These are phyloP conservation scores for Lordiphosa andalusiaca DNA, from an alignment of 2,888 invertebrate genomes.

Conservation along the genomic window DNA sequence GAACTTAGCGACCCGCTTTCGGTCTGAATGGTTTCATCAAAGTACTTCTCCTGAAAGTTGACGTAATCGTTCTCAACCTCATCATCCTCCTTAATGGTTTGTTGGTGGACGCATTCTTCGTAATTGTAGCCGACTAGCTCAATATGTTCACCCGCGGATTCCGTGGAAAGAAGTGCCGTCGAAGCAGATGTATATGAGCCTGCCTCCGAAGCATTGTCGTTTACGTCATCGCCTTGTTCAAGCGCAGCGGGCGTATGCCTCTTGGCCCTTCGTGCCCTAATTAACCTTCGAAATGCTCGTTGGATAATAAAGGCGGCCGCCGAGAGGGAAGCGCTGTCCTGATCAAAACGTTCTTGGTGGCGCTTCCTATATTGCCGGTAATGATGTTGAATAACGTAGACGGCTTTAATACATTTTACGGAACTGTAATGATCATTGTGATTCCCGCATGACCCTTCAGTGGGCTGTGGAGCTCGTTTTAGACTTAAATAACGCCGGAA, in stretches of 20 bases:
- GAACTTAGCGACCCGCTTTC: background rate
- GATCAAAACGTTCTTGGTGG: slow-evolving; percentile 13
- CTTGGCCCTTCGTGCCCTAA: slow-evolving; percentile 28
- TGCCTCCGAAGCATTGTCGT: slow-evolving; percentile 69
- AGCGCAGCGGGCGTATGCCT: slow-evolving; percentile 27
- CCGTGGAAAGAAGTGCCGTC: slow-evolving; percentile 70
- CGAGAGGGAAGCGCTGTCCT: slow-evolving; percentile 27
- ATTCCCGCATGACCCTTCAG: background rate
- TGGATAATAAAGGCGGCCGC: slow-evolving; percentile 82
- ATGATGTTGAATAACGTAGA: slow-evolving; percentile 68
- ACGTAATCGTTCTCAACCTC: slow-evolving; percentile 52
- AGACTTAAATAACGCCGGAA: slow-evolving; percentile 34
- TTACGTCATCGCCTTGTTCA: slow-evolving; percentile 45
- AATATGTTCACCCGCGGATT: slow-evolving; percentile 45
- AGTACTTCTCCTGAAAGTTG: slow-evolving; percentile 26
- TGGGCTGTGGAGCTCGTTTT: slow-evolving; percentile 17
- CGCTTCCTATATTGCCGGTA: slow-evolving; percentile 51
- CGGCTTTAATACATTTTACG: slow-evolving; percentile 56
- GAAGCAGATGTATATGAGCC: slow-evolving; percentile 73
- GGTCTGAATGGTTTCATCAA: slow-evolving; percentile 20
- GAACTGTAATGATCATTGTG: slow-evolving; percentile 23
- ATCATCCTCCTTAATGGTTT: slow-evolving; percentile 54
- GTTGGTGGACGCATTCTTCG: slow-evolving; percentile 52
- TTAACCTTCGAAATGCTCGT: slow-evolving; percentile 81
- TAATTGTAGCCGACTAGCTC: slow-evolving; percentile 40